Base-by-base conservation (phyloP, 2,888 invertebrate genomes). In the Tachina grossa region DNA sequence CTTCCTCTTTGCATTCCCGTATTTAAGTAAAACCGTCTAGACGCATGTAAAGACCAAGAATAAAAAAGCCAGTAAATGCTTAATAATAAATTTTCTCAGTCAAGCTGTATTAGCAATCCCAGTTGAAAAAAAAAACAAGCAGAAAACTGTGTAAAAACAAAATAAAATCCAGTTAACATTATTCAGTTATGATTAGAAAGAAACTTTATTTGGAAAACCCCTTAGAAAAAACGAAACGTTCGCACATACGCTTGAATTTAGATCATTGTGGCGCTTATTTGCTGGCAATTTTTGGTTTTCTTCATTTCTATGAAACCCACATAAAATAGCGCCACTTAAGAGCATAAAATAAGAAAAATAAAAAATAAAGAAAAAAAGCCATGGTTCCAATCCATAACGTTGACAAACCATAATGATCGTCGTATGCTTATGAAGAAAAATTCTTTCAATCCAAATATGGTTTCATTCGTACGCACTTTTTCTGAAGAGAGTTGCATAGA, bases 261-360 rank as follows among this genome's bases (percentile, higher is more conserved):
- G 72, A 83, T 77, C 77, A 82, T 78, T 78, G 83, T 83, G 85
- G 85, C 85, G 85, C 83, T 85, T 85, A 72, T 68, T 61, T 22
- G 59, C 59, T 59, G 49, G 16, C 43, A 68, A 63, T 6, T 61
- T 69, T 68, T n/a, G n/a, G n/a, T n/a, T n/a, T 51, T 13, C 31
- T 13, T 49, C 57, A 61, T 61, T 85, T 79, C 72, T 79, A 83
- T 76, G 66, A 83, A 85, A 83, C 83, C 85, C 85, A 85, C 85
- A 83, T 83, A 85, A 83, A 71, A 72, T 85, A 85, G 85, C 85
- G 85, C 85, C 85, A 85, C 79, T 77, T 66, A 77, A 59, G 13
- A 13, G 61, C 68, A 51, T n/a, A 49, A 53, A 31, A 39, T 49
- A 19, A 49, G 45, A 51, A 51, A 61, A 71, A 41, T 22, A 59